phyloP scores from a whole-genome alignment of 2,797 vertebrate genomes.

The Dromococcyx pavoninus region DNA sequence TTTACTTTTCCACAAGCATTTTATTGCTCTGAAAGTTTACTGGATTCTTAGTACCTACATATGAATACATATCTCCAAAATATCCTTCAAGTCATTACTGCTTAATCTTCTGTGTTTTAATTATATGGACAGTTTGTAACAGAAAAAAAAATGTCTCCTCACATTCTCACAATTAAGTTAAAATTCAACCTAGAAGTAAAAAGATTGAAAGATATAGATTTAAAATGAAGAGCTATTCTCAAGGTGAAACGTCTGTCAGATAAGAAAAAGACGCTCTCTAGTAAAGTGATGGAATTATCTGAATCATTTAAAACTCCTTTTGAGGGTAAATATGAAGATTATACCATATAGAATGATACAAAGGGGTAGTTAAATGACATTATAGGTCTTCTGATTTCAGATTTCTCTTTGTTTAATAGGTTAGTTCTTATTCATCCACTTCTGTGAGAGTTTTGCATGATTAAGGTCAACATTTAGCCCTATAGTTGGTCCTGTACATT shows the following conservation, averaged over 20 bases:
- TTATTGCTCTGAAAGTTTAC: neutral
- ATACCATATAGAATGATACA: neutral
- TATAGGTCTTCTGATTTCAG: neutral
- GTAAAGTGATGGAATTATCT: neutral
- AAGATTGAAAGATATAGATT: neutral
- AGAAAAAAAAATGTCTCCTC: neutral
- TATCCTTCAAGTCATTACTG: neutral
- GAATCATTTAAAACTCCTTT: neutral
- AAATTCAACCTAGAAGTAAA: neutral
- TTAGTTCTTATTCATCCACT: neutral
- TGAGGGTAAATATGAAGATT: neutral
- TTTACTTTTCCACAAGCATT: neutral
- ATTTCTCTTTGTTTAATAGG: neutral
- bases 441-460: neutral
- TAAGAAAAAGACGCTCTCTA: neutral
- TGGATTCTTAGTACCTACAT: neutral
- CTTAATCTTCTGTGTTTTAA: neutral
- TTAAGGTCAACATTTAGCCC: neutral
- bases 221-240: neutral
- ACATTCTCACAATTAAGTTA: neutral
- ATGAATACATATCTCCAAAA: neutral
- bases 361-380: neutral
- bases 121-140: neutral
- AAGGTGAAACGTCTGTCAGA: neutral
- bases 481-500: neutral